A percentile compares a stretch with the other conserved stretches of the same genome.
These are phyloP conservation scores for Hypsopygia costalis DNA, from an alignment of 2,888 invertebrate genomes.

Conservation along the genomic window DNA sequence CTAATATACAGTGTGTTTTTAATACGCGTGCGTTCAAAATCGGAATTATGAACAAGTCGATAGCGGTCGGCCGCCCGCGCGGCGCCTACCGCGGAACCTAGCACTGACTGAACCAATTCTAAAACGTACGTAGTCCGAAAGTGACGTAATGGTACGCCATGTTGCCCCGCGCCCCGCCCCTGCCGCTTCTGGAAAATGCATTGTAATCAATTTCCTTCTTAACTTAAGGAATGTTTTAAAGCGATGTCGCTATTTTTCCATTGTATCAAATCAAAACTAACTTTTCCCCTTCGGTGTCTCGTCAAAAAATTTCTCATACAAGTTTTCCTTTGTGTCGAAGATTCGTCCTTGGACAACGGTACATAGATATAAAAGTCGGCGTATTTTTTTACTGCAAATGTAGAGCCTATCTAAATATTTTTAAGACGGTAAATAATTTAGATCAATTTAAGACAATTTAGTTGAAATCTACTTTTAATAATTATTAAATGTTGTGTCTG, in stretches of 20 bases:
- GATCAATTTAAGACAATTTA: too few species aligned
- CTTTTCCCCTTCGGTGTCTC: background rate
- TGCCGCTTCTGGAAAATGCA: slow-evolving; percentile 59
- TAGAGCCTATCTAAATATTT: too few species aligned
- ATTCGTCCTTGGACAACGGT: background rate
- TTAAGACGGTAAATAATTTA: too few species aligned
- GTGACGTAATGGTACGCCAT: slow-evolving; percentile 68
- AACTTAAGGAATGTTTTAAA: slow-evolving; percentile 41
- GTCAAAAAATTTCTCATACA: background rate
- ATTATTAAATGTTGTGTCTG: too few species aligned
- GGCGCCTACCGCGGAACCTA: slow-evolving; percentile 46
- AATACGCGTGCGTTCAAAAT: slow-evolving; percentile 36
- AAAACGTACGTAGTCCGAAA: slow-evolving; percentile 65
- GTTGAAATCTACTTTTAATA: too few species aligned
- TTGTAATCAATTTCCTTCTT: slow-evolving; percentile 73
- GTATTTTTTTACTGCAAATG: too few species aligned
- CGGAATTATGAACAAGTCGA: slow-evolving; percentile 24
- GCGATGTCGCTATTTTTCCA: slow-evolving; percentile 26
- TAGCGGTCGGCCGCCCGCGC: slow-evolving; percentile 29
- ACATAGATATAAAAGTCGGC: too few species aligned
- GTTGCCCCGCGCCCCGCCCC: slow-evolving; percentile 45
- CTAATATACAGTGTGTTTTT: slow-evolving; percentile 34
- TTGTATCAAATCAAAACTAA: slow-evolving; percentile 31
- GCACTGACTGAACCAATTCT: slow-evolving; percentile 65
- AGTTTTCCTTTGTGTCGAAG: background rate